phyloP scores from a whole-genome alignment of 2,797 vertebrate genomes.

The Arctocebus calabarensis region DNA sequence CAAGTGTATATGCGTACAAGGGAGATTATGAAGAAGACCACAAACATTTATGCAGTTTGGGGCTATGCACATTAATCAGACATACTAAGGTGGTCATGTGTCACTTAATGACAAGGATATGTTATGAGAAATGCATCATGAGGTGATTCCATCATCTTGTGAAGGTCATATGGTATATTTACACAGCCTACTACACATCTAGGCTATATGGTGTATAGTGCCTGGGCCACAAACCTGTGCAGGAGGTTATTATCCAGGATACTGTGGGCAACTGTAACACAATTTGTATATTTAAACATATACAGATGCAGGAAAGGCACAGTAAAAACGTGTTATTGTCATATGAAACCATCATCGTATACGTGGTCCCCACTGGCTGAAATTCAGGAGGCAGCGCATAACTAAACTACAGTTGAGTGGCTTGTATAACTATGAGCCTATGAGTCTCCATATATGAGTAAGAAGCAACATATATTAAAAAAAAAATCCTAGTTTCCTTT shows the following conservation, averaged over 20 bases:
- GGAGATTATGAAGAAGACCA: not conserved
- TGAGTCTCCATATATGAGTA: not conserved
- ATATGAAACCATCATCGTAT: not conserved
- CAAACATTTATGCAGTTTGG: not conserved
- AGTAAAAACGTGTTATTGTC: not conserved
- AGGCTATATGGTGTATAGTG: not conserved
- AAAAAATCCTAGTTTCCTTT: not conserved
- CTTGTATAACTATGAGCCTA: too few species aligned
- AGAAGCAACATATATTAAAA: conserved; percentile 4
- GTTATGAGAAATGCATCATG: not conserved
- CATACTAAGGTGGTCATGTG: not conserved
- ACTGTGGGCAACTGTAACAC: not conserved
- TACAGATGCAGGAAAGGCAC: not conserved
- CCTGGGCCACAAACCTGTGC: not conserved
- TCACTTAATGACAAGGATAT: not conserved
- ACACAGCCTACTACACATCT: not conserved
- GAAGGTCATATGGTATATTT: not conserved
- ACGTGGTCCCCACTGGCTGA: not conserved
- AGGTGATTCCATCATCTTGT: not conserved
- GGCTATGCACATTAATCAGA: not conserved
- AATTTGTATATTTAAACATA: not conserved
- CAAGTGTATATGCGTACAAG: not conserved
- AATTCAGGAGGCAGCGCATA: not conserved
- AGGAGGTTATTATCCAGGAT: not conserved
- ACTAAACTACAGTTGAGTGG: not conserved